Base-by-base conservation (phyloP, 2,113 vertebrate genomes). In the Neotoma lepida region DNA sequence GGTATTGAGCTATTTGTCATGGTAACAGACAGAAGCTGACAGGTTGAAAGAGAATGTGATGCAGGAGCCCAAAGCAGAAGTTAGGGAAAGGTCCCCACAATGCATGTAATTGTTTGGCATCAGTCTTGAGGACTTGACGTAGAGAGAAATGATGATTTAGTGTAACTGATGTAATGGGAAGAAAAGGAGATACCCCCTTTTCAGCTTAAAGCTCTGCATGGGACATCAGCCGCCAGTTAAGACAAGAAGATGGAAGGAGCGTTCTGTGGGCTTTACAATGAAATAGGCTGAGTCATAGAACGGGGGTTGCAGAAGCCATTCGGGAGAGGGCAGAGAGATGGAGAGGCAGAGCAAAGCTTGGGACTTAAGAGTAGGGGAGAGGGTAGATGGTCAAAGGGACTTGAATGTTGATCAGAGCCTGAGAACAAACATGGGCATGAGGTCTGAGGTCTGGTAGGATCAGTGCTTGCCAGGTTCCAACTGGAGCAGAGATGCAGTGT, bases 311-410 rank as follows among this genome's bases (percentile, higher is more conserved):
- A 74, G 81, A 89, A 86, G 35, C 30, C 44, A 9, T 35, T 39
- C 1, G 4, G 14, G 63, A 44, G 28, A 76, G 22, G 46, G 33
- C 26, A 84, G 56, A 86, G 51, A 61, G 85, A 64, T 33, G n/a
- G 44, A 51, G 0, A 54, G 44, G 30, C 66, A 87, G 74, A 89
- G 46, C 33, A 35, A 73, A 92, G 51, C 85, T 86, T 44, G 74
- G n/a, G 84, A 81, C 74, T 76, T 76, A 74, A 87, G 86, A 94
- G 93, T 95, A 95, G 95, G 93, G 89, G 35, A 97, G 93, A 96
- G 95, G 95, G 94, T 73, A 96, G 58, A 66, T 96, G 96, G 95
- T 86, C 92, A 96, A 94, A 97, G 95, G 94, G 70, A 88, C 73
- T 94, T 92, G 49, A 82, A 71, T 24, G 26, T 8, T 26, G 39